These are phyloP conservation scores for Ptilorrhoa leucosticta DNA, from an alignment of 2,113 vertebrate species.

Conservation along the genomic window DNA sequence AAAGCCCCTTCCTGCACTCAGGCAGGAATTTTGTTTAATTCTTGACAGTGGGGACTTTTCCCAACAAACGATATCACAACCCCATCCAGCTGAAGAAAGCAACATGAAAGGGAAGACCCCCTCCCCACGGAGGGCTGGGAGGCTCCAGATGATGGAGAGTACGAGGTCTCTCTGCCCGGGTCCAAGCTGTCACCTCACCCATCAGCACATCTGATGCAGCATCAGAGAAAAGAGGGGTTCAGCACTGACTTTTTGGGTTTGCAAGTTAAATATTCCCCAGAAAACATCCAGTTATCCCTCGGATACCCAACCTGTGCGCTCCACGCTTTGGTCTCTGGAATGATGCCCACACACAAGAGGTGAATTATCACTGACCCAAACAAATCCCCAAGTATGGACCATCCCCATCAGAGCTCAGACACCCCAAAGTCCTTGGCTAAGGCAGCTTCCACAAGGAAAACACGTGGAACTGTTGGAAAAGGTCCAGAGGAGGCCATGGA, in stretches of 20 bases:
- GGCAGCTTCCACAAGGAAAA: not conserved
- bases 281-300: not conserved
- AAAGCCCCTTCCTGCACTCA: not conserved
- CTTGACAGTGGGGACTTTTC: not conserved
- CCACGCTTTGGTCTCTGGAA: not conserved
- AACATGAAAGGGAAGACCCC: not conserved
- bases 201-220: not conserved
- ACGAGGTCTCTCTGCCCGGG: not conserved
- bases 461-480: not conserved
- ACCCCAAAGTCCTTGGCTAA: not conserved
- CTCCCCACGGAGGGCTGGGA: not conserved
- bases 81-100: not conserved
- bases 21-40: not conserved
- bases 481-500: rapidly evolving
- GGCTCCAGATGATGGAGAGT: not conserved
- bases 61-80: not conserved
- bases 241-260: not conserved
- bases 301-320: rapidly evolving
- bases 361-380: not conserved
- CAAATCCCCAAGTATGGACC: not conserved
- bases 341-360: not conserved
- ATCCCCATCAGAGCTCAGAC: not conserved
- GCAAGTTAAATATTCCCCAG: not conserved
- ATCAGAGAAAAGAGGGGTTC: not conserved
- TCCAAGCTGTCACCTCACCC: not conserved